Conservation (phyloP, 2,113 vertebrate species). For the Zosterops borbonicus region DNA sequence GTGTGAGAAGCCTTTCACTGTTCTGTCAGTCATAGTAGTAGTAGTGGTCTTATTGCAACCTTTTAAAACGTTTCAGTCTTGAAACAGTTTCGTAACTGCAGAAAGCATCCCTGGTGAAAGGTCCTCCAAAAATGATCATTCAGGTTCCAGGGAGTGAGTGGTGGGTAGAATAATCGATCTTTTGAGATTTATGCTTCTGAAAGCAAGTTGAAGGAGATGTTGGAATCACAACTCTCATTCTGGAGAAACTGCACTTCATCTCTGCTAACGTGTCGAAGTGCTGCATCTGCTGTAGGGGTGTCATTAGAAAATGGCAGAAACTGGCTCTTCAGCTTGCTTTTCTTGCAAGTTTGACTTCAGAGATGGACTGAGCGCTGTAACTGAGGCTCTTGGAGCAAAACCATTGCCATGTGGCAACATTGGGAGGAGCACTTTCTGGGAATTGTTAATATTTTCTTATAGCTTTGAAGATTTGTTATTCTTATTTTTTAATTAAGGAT, state of each 20-base stretch:
- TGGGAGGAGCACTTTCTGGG: neutral
- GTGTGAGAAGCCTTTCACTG: neutral
- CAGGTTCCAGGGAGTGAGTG: neutral
- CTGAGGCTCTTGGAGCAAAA: neutral
- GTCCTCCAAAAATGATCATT: neutral
- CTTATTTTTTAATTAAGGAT: neutral
- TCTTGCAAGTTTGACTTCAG: neutral
- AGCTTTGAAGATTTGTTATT: neutral
- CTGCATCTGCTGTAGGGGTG: neutral
- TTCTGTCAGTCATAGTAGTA: accelerated
- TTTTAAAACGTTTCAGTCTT: neutral
- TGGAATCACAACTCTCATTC: neutral
- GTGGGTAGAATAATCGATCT: neutral
- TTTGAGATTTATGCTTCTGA: neutral
- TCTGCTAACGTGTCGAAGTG: neutral
- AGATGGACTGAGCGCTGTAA: neutral
- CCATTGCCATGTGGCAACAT: neutral
- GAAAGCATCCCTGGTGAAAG: neutral
- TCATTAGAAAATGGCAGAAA: neutral
- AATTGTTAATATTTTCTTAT: neutral
- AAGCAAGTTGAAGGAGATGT: neutral
- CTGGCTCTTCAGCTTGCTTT: neutral
- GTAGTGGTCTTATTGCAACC: neutral
- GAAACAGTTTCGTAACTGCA: neutral
- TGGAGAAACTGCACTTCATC: neutral